These are phyloP conservation scores for Oncorhynchus clarkii DNA, from an alignment of 2,113 vertebrate genomes.

Conservation along the genomic window DNA sequence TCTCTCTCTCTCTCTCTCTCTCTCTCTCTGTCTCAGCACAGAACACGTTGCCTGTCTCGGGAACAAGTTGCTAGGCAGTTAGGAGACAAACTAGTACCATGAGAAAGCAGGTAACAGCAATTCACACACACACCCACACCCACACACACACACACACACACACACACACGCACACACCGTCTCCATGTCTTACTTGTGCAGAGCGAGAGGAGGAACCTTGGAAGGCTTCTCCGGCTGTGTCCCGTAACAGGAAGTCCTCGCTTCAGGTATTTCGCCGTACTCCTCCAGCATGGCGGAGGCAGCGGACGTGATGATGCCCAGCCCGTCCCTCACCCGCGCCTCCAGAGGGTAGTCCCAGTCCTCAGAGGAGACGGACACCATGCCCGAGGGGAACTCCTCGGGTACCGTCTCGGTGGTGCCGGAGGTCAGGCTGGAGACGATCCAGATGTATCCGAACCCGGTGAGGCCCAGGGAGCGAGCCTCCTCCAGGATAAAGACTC, in stretches of 20 bases:
- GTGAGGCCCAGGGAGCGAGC: slow-evolving; percentile 93
- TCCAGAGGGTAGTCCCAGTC: slow-evolving; percentile 97
- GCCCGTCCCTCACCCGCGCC: slow-evolving; percentile 85
- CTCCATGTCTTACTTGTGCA: slow-evolving; percentile 86
- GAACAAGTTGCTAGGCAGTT: too few relatives aligned
- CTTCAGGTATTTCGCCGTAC: slow-evolving; percentile 90
- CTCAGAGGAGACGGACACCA: slow-evolving; percentile 93
- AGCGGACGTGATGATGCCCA: slow-evolving; percentile 93
- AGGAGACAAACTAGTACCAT: too few relatives aligned
- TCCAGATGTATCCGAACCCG: slow-evolving; percentile 96
- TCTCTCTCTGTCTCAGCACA: slow-evolving; percentile 23
- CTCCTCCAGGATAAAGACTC: slow-evolving; percentile 89
- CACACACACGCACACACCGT: not conserved
- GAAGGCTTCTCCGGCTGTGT: slow-evolving; percentile 77
- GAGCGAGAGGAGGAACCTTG: slow-evolving; percentile 82
- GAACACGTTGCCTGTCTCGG: slow-evolving; percentile 14
- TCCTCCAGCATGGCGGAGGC: slow-evolving; percentile 92
- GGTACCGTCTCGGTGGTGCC: slow-evolving; percentile 90
- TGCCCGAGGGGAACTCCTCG: slow-evolving; percentile 88
- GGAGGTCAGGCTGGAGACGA: slow-evolving; percentile 89
- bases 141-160: not conserved
- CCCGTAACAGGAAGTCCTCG: slow-evolving; percentile 89
- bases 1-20: too few relatives aligned
- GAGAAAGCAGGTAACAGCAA: too few relatives aligned
- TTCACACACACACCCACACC: not conserved